Base-by-base conservation (phyloP, 1,140 invertebrate species). In the Bombus waltoni region DNA sequence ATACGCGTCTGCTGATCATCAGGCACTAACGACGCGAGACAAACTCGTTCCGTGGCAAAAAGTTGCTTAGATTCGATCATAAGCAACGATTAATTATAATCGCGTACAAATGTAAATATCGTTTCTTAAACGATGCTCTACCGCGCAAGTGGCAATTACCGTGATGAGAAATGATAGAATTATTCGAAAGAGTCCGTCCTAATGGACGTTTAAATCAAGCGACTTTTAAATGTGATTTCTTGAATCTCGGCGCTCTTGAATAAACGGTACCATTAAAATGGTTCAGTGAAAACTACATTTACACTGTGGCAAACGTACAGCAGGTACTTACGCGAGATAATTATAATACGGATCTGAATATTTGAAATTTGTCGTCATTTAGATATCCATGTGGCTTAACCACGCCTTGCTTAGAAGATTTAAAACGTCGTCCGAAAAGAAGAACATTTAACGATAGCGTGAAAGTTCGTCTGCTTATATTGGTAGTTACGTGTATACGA, bases 11-110 rank as follows among this genome's bases (percentile, higher is more conserved):
- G 5, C n/a, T 11, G 71, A 75, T 75, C 78, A 32, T 65, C 53
- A 15, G 32, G 2, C 32, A 57, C 11, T 47, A 62, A 78, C 75
- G 53, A 42, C 47, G 47, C 47, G 47, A 53, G 47, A 53, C 59
- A 81, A 81, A 74, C 62, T 81, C 10, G 70, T 85, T 81, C n/a
- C 59, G 10, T 18, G 62, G 44, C 62, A 68, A 40, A 68, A 73
- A 44, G 13, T 59, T 57, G 35, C 57, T 65, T 80, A 71, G 83
- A 85, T 80, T 71, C 35, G 42, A 65, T 44, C 68, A 73, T 80
- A 73, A 47, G 40, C n/a, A 25, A 18, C 65, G n/a, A 85, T 85
- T 73, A 72, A 80, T 80, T 80, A 73, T 28, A 47, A 73, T 80
- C 53, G 53, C 66, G 38, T 38, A 47, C 6, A 44, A 84, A 84